Conservation (phyloP, 2,113 vertebrate genomes). For the Ceuthmochares aereus region DNA sequence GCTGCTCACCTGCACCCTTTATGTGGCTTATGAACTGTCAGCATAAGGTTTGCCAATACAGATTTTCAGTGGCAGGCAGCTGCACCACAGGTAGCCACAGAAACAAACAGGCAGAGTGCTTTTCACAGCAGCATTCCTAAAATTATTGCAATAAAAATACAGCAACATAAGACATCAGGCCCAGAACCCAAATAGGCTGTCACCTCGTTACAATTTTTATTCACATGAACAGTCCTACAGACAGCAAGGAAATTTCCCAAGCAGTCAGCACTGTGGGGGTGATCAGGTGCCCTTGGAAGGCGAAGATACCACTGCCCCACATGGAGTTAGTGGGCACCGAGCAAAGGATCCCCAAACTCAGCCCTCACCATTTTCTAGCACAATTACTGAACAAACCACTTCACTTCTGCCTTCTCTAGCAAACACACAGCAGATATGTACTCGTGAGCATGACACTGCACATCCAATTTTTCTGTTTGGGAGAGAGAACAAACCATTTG, state of each 20-base stretch:
- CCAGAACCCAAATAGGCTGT: background rate
- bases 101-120: conserved; percentile 45
- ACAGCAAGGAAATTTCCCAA: background rate
- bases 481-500: background rate
- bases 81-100: conserved; percentile 28
- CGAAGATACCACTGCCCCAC: background rate
- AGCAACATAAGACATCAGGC: background rate
- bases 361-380: background rate
- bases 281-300: background rate
- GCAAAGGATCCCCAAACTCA: background rate
- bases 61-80: background rate
- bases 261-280: background rate
- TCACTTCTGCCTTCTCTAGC: background rate
- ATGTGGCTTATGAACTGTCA: background rate
- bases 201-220: background rate
- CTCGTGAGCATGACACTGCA: background rate
- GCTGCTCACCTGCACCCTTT: background rate
- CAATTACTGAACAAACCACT: background rate
- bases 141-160: background rate
- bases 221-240: background rate
- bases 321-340: rapidly evolving
- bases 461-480: background rate
- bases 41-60: conserved; percentile 21
- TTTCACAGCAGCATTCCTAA: conserved; percentile 23
- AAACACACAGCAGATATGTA: background rate